Base-by-base conservation (phyloP, 2,888 invertebrate species). In the Lycocerus yunnanus region DNA sequence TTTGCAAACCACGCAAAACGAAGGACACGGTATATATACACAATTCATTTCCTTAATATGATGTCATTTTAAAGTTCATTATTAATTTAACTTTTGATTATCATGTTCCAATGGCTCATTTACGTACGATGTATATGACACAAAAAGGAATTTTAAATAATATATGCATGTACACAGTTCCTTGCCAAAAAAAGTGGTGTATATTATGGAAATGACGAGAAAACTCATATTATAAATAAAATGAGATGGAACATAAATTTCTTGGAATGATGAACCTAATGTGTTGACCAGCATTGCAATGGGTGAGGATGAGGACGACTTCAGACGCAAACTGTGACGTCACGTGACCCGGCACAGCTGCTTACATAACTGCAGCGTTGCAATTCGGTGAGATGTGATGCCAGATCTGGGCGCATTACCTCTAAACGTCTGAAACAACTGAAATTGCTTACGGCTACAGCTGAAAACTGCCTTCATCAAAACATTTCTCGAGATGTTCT, bases 331-430 rank as follows among this genome's bases (percentile, higher is more conserved):
- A 24, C 69, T 68, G 78, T 84, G 85, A 84, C 84, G 84, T 84
- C 84, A 84, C 76, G 76, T 81, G 80, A 83, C 83, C 84, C 82
- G 82, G 81, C 82, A 82, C 84, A 84, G 84, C 84, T 84, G 84
- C 84, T 84, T 85, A 85, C 83, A 83, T 84, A 84, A 85, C 83
- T 77, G 82, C 84, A 72, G 69, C 79, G 84, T 84, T 86, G 86
- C 73, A 70, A 68, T 66, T 61, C 59, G 9, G 60, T 68, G 43
- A 10, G 59, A 15, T 3, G 16, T 58, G 71, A 15, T 58, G 69
- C 61, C 69, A 61, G 24, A 20, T 69, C 43, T 58, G n/a, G 8
- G 6, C n/a, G 43, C n/a, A 43, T 43, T 43, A n/a, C n/a, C n/a
- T 43, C 43, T 43, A 43, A 43, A 43, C 43, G 8, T n/a, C n/a